These are phyloP conservation scores for Blastobasis lacticolella DNA, from an alignment of 2,888 invertebrate species.

Conservation along the genomic window DNA sequence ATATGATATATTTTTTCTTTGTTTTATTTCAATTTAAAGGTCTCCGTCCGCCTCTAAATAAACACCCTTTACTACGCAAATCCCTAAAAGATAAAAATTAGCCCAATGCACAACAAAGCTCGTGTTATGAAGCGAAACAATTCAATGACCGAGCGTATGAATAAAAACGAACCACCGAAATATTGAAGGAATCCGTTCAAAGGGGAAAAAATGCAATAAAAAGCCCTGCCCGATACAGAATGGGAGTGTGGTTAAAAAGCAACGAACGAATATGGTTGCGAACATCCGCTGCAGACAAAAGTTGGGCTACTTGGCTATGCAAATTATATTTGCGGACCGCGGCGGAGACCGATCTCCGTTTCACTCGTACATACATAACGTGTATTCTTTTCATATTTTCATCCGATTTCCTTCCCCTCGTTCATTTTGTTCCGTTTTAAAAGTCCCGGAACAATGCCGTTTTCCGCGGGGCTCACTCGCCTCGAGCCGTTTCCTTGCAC, in stretches of 20 bases:
- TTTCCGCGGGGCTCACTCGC: conserved; percentile 66
- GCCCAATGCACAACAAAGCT: conserved; percentile 42
- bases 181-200: conserved; percentile 73
- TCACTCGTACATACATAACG: conserved; percentile 66
- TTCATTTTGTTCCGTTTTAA: conserved; percentile 68
- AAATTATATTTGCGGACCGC: conserved; percentile 75
- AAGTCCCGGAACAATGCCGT: conserved; percentile 69
- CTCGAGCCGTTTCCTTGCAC: conserved; percentile 68
- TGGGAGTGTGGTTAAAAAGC: conserved; percentile 71
- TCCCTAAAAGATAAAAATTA: too few relatives aligned
- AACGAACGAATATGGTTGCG: conserved; percentile 70
- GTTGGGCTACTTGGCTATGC: conserved; percentile 74
- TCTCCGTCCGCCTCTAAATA: too few relatives aligned
- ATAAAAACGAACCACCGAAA: conserved; percentile 71
- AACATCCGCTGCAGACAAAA: conserved; percentile 72
- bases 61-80: too few relatives aligned
- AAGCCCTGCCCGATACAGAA: conserved; percentile 60
- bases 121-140: conserved; percentile 63
- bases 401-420: conserved; percentile 73
- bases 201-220: conserved; percentile 73
- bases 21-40: too few relatives aligned
- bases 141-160: conserved; percentile 67
- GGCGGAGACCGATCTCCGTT: conserved; percentile 69
- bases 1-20: too few relatives aligned
- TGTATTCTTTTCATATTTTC: conserved; percentile 75